Evolutionary conservation across 2,113 vertebrate genomes (phyloP).

Genomic region (Pluvianellus socialis): DNA sequence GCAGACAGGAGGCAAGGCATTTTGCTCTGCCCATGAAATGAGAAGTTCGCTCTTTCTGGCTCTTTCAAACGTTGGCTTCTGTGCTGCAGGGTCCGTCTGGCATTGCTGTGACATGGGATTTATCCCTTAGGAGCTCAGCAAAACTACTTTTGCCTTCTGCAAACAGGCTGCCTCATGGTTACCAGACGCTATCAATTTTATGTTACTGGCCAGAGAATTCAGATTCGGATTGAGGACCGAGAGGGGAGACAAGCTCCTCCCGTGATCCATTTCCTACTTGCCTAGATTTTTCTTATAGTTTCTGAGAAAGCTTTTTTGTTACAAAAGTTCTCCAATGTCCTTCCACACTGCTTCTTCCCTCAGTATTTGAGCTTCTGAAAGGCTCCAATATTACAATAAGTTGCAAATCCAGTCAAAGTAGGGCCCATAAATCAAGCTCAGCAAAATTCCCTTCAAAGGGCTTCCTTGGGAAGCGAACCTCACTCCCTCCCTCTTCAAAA

Average conservation of each 20-base stretch:
- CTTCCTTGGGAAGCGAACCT: background rate
- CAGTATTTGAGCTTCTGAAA: background rate
- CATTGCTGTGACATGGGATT: accelerated
- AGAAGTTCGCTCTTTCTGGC: background rate
- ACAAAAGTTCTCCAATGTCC: background rate
- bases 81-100: background rate
- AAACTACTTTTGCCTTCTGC: background rate
- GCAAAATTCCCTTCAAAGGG: background rate
- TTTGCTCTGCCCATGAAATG: background rate
- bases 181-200: background rate
- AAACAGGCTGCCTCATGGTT: background rate
- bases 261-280: background rate
- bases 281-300: background rate
- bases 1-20: background rate
- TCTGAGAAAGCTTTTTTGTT: background rate
- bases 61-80: background rate
- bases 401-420: background rate
- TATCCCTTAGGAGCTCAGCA: background rate
- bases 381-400: background rate
- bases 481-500: background rate
- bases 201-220: background rate
- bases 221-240: background rate
- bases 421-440: background rate
- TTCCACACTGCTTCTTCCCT: background rate
- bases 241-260: background rate